These are phyloP conservation scores for Latrodectus hesperus DNA, from an alignment of 2,888 invertebrate species.

Conservation along the genomic window DNA sequence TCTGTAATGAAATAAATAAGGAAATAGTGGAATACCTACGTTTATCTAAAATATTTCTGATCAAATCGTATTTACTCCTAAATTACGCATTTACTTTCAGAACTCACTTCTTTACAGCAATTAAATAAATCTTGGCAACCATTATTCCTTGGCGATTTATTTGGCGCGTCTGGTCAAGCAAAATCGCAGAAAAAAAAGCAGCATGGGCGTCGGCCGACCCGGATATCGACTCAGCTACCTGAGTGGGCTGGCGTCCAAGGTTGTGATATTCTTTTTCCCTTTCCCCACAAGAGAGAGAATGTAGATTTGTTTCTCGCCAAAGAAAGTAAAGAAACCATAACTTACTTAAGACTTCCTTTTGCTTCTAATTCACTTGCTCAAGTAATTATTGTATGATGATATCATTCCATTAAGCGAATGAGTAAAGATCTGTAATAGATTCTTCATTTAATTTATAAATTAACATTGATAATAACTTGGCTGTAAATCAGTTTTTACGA, in stretches of 20 bases:
- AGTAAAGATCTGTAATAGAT: too few relatives aligned
- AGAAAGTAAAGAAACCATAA: constrained; percentile 10
- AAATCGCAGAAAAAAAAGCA: constrained; percentile 12
- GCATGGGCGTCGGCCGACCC: constrained; percentile 66
- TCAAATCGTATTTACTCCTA: too few relatives aligned
- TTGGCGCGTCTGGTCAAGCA: constrained; percentile 58
- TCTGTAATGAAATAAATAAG: too few relatives aligned
- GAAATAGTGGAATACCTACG: too few relatives aligned
- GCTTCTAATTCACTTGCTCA: too few relatives aligned
- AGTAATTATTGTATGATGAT: too few relatives aligned
- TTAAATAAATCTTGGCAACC: not conserved
- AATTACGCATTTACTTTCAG: not conserved
- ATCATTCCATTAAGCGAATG: too few relatives aligned
- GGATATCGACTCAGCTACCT: constrained; percentile 62
- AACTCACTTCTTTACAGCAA: not conserved
- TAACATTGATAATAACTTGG: too few relatives aligned
- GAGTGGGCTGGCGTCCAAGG: constrained; percentile 56
- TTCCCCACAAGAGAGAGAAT: constrained; percentile 1
- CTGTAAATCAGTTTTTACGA: too few relatives aligned
- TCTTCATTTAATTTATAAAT: too few relatives aligned
- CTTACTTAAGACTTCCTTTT: not conserved
- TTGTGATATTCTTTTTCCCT: constrained; percentile 34
- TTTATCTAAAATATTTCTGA: too few relatives aligned
- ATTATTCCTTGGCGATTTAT: constrained; percentile 21
- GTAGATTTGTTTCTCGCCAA: constrained; percentile 10